These are phyloP conservation scores for Syngnathus acus DNA, from an alignment of 2,797 vertebrate species.

Conservation along the genomic window DNA sequence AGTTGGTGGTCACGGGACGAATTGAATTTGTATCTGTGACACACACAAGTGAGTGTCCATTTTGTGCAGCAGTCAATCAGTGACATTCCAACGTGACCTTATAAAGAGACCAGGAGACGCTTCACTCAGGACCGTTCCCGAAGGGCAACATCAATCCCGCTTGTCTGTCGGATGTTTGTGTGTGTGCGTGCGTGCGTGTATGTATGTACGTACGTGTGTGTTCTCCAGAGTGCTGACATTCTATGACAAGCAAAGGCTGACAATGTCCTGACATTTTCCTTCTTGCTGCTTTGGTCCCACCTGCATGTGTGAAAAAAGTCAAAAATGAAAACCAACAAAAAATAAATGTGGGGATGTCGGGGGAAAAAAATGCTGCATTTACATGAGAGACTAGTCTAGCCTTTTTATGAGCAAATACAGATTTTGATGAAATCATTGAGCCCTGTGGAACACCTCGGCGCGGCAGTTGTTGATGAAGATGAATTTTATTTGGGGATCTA, in stretches of 20 bases:
- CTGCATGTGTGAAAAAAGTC: constrained; percentile 4
- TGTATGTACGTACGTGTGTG: neutral
- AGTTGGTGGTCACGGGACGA: too few species aligned
- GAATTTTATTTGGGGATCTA: too few species aligned
- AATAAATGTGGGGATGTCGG: neutral
- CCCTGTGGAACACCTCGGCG: too few species aligned
- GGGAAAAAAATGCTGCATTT: neutral
- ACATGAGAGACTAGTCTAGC: too few species aligned
- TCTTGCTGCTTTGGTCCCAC: constrained; percentile 24
- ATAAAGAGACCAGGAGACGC: constrained; percentile 18
- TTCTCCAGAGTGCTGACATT: constrained; percentile 61
- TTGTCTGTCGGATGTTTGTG: neutral
- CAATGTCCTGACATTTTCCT: constrained; percentile 59
- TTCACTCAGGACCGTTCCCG: constrained; percentile 19
- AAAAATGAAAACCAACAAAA: neutral
- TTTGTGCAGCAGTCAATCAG: constrained; percentile 25
- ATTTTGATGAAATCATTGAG: neutral
- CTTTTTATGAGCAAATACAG: neutral
- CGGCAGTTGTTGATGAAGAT: too few species aligned
- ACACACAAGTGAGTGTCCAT: constrained; percentile 10
- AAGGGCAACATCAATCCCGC: constrained; percentile 12
- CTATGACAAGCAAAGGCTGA: constrained; percentile 41
- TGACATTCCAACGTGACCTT: constrained; percentile 53
- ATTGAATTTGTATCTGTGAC: too few species aligned
- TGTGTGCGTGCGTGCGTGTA: constrained; percentile 6